Base-by-base conservation (phyloP, 2,888 invertebrate genomes). In the Mechanitis mazaeus region DNA sequence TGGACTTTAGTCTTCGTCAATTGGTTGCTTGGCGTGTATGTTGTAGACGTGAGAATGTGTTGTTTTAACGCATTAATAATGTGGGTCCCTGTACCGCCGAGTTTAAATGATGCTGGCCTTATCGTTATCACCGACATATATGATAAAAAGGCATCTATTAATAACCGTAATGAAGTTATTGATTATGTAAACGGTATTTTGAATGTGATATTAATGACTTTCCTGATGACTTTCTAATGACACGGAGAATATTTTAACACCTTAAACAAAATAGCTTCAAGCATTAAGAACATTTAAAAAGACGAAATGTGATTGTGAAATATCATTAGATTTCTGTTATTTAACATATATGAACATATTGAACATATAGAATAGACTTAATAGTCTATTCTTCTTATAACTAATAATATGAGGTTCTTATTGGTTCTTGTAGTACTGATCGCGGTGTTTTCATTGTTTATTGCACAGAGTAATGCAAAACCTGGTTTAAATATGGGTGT, bases 331-430 rank as follows among this genome's bases (percentile, higher is more conserved):
- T 35, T 35, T 35, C 4, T 35, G n/a, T 47, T n/a, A n/a, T 28
- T 20, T 20, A 20, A 20, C 4, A 47, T 47, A 47, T 20, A 5
- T 47, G n/a, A 20, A 28, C 6, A 1, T n/a, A 47, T 47, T 47
- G 20, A 20, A 20, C 20, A 20, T 20, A 20, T 20, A 20, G 20
- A 20, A 20, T 20, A 20, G 20, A 20, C 20, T 20, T 1, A 20
- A 20, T 20, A 20, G 2, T 20, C 47, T 35, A 47, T 47, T 47
- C 3, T 47, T 20, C 4, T 20, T 1, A 47, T 20, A n/a, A 1
- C 7, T 31, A 50, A 3, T 31, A 50, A 50, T 50, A 79, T 78
- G 80, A 79, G 78, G 64, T 61, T 80, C 55, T 71, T 74, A 35
- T 64, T 63, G 54, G 20, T 76, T 4, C 64, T 77, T 9, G 62